These are phyloP conservation scores for Poecilia latipinna DNA, from an alignment of 2,113 vertebrate species.

Conservation along the genomic window DNA sequence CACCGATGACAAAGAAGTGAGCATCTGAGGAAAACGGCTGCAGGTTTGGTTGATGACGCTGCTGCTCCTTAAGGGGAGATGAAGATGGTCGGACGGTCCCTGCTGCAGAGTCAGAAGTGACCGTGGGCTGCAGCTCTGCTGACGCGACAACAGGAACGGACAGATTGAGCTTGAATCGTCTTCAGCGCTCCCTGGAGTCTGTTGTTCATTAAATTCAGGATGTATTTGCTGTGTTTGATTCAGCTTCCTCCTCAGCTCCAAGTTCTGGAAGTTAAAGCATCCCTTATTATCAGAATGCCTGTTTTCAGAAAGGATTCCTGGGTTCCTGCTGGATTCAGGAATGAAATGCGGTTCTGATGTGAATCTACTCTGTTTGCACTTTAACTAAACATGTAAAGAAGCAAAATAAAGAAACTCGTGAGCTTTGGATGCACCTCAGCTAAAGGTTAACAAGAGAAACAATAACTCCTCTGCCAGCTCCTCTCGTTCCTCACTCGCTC, in stretches of 20 bases:
- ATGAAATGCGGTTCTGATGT: slow-evolving; percentile 19
- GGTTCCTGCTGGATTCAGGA: slow-evolving; percentile 7
- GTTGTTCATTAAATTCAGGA: slow-evolving; percentile 13
- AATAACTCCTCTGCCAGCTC: no score
- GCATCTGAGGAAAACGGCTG: background rate
- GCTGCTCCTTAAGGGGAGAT: slow-evolving; percentile 7
- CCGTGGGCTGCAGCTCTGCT: slow-evolving; percentile 31
- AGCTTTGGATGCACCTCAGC: background rate
- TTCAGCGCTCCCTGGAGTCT: slow-evolving; percentile 29
- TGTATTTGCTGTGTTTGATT: slow-evolving; percentile 7
- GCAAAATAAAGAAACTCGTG: slow-evolving; percentile 1
- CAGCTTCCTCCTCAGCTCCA: slow-evolving; percentile 2
- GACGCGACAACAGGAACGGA: slow-evolving; percentile 23
- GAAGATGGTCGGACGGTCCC: slow-evolving; percentile 18
- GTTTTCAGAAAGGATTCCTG: slow-evolving; percentile 14
- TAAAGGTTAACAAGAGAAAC: slow-evolving; percentile 10
- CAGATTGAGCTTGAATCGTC: slow-evolving; percentile 28
- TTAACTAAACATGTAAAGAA: slow-evolving; percentile 4
- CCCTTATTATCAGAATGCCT: slow-evolving; percentile 16
- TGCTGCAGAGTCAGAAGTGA: slow-evolving; percentile 9
- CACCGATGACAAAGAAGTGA: slow-evolving; percentile 4
- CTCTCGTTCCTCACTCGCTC: slow-evolving; percentile 17
- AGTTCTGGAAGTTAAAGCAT: slow-evolving; percentile 15
- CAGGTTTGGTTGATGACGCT: background rate
- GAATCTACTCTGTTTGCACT: slow-evolving; percentile 16